Conservation (phyloP, 2,888 invertebrate species). For the Drosophila kanekoi region DNA sequence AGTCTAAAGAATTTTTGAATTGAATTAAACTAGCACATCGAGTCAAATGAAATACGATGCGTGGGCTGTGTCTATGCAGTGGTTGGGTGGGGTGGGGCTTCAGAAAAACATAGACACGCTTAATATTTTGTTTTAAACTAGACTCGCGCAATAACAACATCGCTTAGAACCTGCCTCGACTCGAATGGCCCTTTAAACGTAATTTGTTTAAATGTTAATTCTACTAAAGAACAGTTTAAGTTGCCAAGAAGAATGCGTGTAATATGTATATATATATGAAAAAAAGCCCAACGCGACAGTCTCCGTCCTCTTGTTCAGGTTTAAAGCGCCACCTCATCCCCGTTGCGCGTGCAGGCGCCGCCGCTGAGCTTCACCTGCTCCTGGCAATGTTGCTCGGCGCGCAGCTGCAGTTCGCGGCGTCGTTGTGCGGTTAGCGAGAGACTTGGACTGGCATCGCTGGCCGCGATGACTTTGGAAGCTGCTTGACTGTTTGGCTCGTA, state of each 20-base stretch:
- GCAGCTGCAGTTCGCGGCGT: constrained; percentile 71
- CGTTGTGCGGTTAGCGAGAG: constrained; percentile 76
- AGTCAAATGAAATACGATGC: constrained; percentile 42
- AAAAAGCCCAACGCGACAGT: not conserved
- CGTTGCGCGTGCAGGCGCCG: constrained; percentile 65
- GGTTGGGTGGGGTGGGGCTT: constrained; percentile 9
- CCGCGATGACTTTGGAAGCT: constrained; percentile 58
- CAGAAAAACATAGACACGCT: constrained; percentile 14
- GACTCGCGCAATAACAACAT: constrained; percentile 35
- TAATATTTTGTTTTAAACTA: constrained; percentile 28
- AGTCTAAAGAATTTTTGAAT: constrained; percentile 40
- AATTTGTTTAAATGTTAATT: constrained; percentile 18
- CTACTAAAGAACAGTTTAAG: constrained; percentile 17
- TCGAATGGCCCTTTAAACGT: constrained; percentile 7
- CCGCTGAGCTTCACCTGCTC: constrained; percentile 69
- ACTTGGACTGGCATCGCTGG: constrained; percentile 41
- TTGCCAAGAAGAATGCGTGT: not conserved
- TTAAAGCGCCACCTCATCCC: constrained; percentile 82
- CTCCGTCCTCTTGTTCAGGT: not conserved
- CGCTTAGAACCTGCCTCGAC: constrained; percentile 27
- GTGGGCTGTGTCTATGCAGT: constrained; percentile 14
- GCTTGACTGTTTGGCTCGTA: constrained; percentile 57
- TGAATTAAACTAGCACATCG: constrained; percentile 61
- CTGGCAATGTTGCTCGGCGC: constrained; percentile 71
- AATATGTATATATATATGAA: no score